These are phyloP conservation scores for Zoanthus sociatus DNA, from an alignment of 92 coral and sea anemone genomes.

Conservation along the genomic window DNA sequence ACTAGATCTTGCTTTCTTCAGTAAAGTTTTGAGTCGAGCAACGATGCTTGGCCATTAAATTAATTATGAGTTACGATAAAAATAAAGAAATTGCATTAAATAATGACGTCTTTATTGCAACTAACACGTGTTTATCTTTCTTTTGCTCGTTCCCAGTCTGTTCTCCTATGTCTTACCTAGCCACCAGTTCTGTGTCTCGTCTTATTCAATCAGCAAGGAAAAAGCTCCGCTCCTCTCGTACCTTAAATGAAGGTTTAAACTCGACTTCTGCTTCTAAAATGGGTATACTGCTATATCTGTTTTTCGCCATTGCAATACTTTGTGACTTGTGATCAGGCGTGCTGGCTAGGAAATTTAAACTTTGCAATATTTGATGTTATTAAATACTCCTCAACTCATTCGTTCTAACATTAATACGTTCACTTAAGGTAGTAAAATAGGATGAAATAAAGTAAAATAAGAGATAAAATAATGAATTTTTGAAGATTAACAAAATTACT, in stretches of 20 bases:
- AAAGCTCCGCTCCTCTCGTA: slow-evolving; percentile 71
- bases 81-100: not conserved
- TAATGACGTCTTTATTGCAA: not conserved
- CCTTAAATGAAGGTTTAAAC: slow-evolving; percentile 58
- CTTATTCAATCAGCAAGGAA: slow-evolving; percentile 83
- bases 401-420: no score
- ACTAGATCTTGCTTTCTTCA: no score
- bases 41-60: no score
- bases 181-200: slow-evolving; percentile 87
- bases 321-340: not conserved
- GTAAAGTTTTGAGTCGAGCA: no score
- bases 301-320: slow-evolving; percentile 7
- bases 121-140: slow-evolving; percentile 37
- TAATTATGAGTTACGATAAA: no score
- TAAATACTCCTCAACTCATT: no score
- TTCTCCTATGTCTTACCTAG: slow-evolving; percentile 78
- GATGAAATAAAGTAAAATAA: no score
- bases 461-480: no score
- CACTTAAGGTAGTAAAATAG: no score
- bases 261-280: slow-evolving; percentile 55
- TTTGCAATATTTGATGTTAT: not conserved
- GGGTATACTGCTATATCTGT: slow-evolving; percentile 19
- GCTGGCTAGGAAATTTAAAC: not conserved
- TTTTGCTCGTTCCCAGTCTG: slow-evolving; percentile 74
- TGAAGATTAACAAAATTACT: no score